phyloP scores from a whole-genome alignment of 2,113 vertebrate genomes.

The Fulmarus glacialis region DNA sequence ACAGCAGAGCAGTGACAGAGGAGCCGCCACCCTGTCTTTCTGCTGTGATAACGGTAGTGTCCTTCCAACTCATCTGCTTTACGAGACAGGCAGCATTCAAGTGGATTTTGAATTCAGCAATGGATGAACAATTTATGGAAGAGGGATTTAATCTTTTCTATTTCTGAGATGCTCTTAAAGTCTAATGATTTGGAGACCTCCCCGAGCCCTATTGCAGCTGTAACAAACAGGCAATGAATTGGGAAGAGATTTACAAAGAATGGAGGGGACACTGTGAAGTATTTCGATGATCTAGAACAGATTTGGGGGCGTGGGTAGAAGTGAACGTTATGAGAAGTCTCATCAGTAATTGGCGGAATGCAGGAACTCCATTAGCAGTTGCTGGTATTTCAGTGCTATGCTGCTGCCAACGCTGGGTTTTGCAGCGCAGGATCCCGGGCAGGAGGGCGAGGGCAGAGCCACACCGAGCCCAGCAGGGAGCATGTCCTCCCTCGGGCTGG shows the following conservation, averaged over 20 bases:
- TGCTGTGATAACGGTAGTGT: fast-evolving
- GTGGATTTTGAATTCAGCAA: too few relatives aligned
- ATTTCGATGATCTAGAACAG: background rate
- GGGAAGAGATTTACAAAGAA: background rate
- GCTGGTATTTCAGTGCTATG: fast-evolving
- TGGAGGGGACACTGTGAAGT: fast-evolving
- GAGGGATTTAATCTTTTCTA: fast-evolving
- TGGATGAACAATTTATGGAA: fast-evolving
- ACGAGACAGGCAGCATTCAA: background rate
- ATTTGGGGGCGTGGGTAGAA: fast-evolving
- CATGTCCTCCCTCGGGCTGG: background rate
- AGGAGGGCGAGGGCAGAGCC: background rate
- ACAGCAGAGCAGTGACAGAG: background rate
- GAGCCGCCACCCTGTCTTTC: background rate
- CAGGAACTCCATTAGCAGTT: background rate
- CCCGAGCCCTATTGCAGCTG: background rate
- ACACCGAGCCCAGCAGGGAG: fast-evolving
- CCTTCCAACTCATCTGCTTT: background rate
- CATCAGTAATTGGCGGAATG: fast-evolving
- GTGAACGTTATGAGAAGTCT: fast-evolving
- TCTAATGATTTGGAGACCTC: background rate
- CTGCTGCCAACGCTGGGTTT: background rate
- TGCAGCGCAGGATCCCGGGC: background rate
- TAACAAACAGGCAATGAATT: fast-evolving
- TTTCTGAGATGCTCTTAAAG: background rate